phyloP scores from a whole-genome alignment of 2,888 invertebrate species.

The Aproaerema taeniolella region DNA sequence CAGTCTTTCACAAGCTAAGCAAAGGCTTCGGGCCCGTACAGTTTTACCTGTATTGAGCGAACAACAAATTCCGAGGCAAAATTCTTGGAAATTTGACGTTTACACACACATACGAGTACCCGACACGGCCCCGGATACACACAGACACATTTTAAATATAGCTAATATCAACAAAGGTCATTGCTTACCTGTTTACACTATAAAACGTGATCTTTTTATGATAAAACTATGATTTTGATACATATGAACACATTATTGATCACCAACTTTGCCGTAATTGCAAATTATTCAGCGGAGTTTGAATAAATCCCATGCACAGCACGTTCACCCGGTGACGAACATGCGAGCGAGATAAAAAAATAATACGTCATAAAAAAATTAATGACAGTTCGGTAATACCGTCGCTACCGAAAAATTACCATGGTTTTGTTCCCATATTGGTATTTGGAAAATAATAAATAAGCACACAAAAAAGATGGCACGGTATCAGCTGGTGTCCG shows the following conservation, averaged over 20 bases:
- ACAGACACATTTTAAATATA: constrained; percentile 49
- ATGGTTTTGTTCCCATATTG: background rate
- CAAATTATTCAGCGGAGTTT: background rate
- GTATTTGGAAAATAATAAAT: too few species aligned
- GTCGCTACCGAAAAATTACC: background rate
- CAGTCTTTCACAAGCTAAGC: too few species aligned
- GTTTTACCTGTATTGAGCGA: constrained; percentile 54
- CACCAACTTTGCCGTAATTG: background rate
- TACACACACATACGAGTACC: constrained; percentile 37
- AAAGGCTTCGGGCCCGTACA: background rate
- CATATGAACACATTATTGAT: constrained; percentile 18
- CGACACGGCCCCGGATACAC: constrained; percentile 30
- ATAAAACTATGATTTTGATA: background rate
- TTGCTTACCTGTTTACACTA: constrained; percentile 22
- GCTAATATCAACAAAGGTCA: constrained; percentile 45
- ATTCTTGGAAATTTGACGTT: constrained; percentile 64
- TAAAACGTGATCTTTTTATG: background rate
- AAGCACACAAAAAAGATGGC: too few species aligned
- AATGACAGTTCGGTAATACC: background rate
- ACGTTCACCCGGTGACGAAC: constrained; percentile 14
- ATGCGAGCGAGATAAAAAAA: constrained; percentile 10
- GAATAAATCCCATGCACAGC: constrained; percentile 6
- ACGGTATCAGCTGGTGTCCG: too few species aligned
- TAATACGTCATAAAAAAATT: constrained; percentile 9
- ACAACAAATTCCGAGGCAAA: constrained; percentile 33